A percentile compares a stretch with the other conserved stretches of the same genome.
Conservation (phyloP, 1,140 invertebrate species). For the Aphidius ervi region DNA sequence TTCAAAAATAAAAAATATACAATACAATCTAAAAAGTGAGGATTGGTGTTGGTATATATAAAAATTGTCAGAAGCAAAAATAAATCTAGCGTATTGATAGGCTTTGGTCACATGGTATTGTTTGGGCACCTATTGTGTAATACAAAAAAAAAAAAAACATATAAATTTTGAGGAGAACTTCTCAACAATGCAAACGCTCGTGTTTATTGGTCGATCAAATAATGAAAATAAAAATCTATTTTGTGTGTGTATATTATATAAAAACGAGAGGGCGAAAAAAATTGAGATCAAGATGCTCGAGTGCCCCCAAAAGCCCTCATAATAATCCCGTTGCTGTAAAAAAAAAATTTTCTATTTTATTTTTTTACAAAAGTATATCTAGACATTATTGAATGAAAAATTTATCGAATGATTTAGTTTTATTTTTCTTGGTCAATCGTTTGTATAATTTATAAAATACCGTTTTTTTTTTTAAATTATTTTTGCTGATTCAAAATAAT, state of each 20-base stretch:
- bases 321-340: too few relatives aligned
- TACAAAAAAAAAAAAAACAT: conserved; percentile 5
- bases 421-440: too few relatives aligned
- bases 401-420: too few relatives aligned
- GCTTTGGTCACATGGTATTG: conserved; percentile 26
- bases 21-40: too few relatives aligned
- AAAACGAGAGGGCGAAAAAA: too few relatives aligned
- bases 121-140: conserved; percentile 14
- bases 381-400: neutral
- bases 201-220: conserved; percentile 6
- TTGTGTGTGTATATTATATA: neutral
- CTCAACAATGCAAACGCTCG: conserved; percentile 8
- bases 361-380: neutral
- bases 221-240: neutral
- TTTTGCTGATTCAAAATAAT: too few relatives aligned
- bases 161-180: conserved; percentile 1
- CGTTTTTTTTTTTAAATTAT: too few relatives aligned
- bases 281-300: too few relatives aligned
- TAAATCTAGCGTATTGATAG: conserved; percentile 29
- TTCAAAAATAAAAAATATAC: too few relatives aligned
- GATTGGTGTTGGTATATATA: neutral
- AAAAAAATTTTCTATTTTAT: neutral
- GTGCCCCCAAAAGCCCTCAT: too few relatives aligned
- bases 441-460: too few relatives aligned
- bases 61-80: conserved; percentile 12